phyloP scores from a whole-genome alignment of 2,797 vertebrate species.

The Propithecus perrieri region DNA sequence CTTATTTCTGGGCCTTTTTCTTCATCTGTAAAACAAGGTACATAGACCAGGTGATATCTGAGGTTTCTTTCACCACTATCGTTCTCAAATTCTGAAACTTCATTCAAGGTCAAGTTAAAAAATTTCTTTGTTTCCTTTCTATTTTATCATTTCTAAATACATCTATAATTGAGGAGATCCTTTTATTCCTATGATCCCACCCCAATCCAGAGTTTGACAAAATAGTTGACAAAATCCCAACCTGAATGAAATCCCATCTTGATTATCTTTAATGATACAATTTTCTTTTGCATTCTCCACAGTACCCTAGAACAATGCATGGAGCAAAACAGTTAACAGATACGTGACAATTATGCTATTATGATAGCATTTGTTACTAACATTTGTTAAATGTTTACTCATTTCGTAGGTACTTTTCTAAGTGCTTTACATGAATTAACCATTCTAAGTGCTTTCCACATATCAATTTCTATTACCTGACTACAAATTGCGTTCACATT shows the following conservation, averaged over 20 bases:
- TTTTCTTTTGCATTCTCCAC: background rate
- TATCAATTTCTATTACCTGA: background rate
- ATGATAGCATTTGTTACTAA: background rate
- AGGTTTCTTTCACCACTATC: background rate
- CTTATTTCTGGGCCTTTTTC: background rate
- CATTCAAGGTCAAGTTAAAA: background rate
- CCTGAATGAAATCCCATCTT: background rate
- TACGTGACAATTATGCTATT: background rate
- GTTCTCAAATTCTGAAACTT: background rate
- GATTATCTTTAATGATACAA: background rate
- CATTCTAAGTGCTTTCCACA: background rate
- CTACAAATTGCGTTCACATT: background rate
- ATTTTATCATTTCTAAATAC: slow-evolving; percentile 9
- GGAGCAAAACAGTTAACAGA: background rate
- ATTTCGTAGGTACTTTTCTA: background rate
- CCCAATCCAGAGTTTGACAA: background rate
- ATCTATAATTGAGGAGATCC: background rate
- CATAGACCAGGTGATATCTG: background rate
- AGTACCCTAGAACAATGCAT: background rate
- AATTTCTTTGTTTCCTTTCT: background rate
- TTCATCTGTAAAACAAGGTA: background rate
- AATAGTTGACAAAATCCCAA: background rate
- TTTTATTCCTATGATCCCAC: background rate
- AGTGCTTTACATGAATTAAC: background rate
- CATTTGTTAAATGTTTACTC: background rate